Evolutionary conservation across 2,888 invertebrate species (phyloP), one percentile per base, ranked within the genome.

Genomic region (Molanna angustata): DNA sequence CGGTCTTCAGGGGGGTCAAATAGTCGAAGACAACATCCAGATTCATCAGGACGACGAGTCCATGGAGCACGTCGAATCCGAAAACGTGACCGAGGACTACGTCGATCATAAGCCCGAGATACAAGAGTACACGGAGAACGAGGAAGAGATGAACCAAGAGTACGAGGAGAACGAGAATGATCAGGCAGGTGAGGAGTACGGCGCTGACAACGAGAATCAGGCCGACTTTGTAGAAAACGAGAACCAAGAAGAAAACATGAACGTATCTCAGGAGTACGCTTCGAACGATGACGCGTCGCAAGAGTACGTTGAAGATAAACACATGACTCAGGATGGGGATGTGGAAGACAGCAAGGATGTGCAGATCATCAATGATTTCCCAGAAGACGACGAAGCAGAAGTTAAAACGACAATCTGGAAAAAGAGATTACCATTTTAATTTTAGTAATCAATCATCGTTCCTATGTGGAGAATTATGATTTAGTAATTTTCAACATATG

Each of bases 1-100:
- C 7, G 58, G 56, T 11, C 32, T 56, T 14, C 52, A 43, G 16
- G 43, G 47, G 7, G 52, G 31, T 4, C 35, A 46, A 13, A 22
- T 35, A 13, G 39, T 44, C 14, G 40, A 32, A 4, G 40, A 53
- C 20, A 44, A 32, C 2, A 43, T 49, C 4, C 41, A 53, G 19
- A 32, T 49, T 13, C 35, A 42, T 3, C 42, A 52, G 18, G 16
- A 31, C 2, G 45, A 45, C 19, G 45, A 45, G 1, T 13, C 11
- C 2, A 21, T 16, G 21, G 46, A 51, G 31, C n/a, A 45, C 3
- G 22, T 11, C 2, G 20, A 14, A 21, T 44, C 21, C 9, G 39
- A 44, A 3, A 37, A 52, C 17, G 19, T 42, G 2, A 14, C 13
- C 1, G 35, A 51, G 27, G n/a, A n/a, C n/a, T 17, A 52, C 6